phyloP scores from a whole-genome alignment of 1,140 invertebrate species.

The Drosophila gunungcola region DNA sequence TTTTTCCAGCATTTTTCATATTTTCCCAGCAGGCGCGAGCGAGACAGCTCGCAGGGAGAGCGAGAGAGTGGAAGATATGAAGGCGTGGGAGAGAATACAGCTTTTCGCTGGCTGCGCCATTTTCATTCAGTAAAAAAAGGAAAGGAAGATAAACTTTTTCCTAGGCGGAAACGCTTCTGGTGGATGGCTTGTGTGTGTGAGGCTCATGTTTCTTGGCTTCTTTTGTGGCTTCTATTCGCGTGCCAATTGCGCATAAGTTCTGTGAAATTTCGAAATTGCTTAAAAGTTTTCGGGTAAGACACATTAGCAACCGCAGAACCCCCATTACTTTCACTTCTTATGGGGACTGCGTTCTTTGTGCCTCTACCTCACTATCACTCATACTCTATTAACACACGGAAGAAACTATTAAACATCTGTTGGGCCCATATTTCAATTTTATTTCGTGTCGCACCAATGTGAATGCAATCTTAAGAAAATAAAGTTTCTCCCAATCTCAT shows the following conservation, averaged over 20 bases:
- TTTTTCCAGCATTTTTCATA: slow-evolving; percentile 67
- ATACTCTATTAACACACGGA: not conserved
- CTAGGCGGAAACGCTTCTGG: slow-evolving; percentile 54
- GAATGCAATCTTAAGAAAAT: too few species aligned
- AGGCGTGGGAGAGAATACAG: slow-evolving; percentile 37
- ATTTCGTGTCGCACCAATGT: too few species aligned
- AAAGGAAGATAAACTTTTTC: slow-evolving; percentile 51
- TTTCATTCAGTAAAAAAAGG: slow-evolving; percentile 68
- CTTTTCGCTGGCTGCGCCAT: slow-evolving; percentile 40
- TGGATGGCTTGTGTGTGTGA: slow-evolving; percentile 16
- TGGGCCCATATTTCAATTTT: too few species aligned
- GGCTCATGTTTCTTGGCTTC: slow-evolving; percentile 16
- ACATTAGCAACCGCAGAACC: slow-evolving; percentile 25
- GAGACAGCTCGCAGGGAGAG: slow-evolving; percentile 19
- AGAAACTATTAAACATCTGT: not conserved
- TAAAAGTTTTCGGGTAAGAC: slow-evolving; percentile 46
- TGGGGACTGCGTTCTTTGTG: too few species aligned
- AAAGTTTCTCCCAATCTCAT: too few species aligned
- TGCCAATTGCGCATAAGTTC: slow-evolving; percentile 67
- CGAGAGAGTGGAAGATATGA: slow-evolving; percentile 12
- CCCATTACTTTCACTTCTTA: slow-evolving; percentile 59
- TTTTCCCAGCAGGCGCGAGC: slow-evolving; percentile 14
- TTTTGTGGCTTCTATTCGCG: slow-evolving; percentile 53
- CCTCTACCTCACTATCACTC: too few species aligned
- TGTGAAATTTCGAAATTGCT: slow-evolving; percentile 40